These are phyloP conservation scores for Nothobranchius furzeri DNA, from an alignment of 2,113 vertebrate species.

Conservation along the genomic window DNA sequence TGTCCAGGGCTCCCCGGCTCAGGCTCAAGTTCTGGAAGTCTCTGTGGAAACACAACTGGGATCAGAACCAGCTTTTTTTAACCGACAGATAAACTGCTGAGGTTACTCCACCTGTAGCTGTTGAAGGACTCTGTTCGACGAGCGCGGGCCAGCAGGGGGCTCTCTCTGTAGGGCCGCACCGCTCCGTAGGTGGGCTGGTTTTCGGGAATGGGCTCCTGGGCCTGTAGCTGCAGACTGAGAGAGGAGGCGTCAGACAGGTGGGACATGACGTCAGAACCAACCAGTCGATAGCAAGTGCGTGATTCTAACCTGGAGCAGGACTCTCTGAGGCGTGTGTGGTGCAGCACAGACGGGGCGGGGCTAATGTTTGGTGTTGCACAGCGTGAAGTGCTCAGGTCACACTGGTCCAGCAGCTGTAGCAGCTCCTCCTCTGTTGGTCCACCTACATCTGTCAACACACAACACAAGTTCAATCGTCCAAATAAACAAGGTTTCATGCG, in stretches of 20 bases:
- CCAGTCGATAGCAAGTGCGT: background rate
- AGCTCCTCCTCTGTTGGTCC: slow-evolving; percentile 96
- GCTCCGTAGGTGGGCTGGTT: slow-evolving; percentile 86
- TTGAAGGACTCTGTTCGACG: slow-evolving; percentile 94
- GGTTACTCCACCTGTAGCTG: slow-evolving; percentile 78
- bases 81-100: too few species aligned
- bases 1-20: slow-evolving; percentile 81
- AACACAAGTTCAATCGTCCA: too few species aligned
- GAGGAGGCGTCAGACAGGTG: background rate
- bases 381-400: slow-evolving; percentile 94
- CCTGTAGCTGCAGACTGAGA: slow-evolving; percentile 89
- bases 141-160: slow-evolving; percentile 91
- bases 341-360: slow-evolving; percentile 92
- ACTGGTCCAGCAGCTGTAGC: slow-evolving; percentile 93
- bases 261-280: background rate
- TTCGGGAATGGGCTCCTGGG: slow-evolving; percentile 84
- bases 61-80: too few species aligned
- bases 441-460: slow-evolving; percentile 81
- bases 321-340: slow-evolving; percentile 90
- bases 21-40: slow-evolving; percentile 91
- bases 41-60: slow-evolving; percentile 55
- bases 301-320: slow-evolving; percentile 88
- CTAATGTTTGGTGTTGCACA: slow-evolving; percentile 97
- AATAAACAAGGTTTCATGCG: too few species aligned
- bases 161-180: slow-evolving; percentile 92